A percentile compares a stretch with the other conserved stretches of the same genome.
Conservation (phyloP, 2,888 invertebrate genomes). For the Drosophila nr. perissopoda region DNA sequence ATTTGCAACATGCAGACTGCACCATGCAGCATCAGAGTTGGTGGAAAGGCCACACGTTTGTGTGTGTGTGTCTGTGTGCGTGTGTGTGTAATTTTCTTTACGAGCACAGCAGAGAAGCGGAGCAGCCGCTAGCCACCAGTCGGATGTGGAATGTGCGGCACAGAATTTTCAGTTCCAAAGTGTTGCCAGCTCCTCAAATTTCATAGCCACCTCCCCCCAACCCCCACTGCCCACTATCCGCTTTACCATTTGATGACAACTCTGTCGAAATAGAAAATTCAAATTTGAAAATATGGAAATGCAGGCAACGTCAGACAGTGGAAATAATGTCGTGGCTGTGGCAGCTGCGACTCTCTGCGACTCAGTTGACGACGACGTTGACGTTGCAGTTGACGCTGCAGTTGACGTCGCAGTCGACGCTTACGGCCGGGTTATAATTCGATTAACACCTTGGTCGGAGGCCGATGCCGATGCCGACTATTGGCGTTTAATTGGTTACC, state of each 20-base stretch:
- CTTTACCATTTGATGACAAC: constrained; percentile 23
- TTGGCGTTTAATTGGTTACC: constrained; percentile 74
- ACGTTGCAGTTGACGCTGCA: constrained; percentile 4
- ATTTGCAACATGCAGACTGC: constrained; percentile 5
- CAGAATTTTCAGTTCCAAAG: constrained; percentile 37
- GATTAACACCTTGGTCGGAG: constrained; percentile 69
- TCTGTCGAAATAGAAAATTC: constrained; percentile 70
- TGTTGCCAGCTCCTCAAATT: constrained; percentile 50
- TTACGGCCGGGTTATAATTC: constrained; percentile 61
- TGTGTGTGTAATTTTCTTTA: constrained; percentile 69
- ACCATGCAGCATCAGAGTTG: constrained; percentile 1
- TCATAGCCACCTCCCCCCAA: background rate
- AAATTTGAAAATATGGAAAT: constrained; percentile 79
- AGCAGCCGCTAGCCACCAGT: constrained; percentile 31
- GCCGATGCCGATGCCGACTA: constrained; percentile 54
- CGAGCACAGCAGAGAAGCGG: constrained; percentile 33
- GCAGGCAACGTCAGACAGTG: constrained; percentile 47
- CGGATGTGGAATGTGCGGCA: constrained; percentile 1
- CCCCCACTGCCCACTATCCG: background rate
- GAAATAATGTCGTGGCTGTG: constrained; percentile 38
- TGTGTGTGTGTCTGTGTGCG: background rate
- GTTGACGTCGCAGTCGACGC: constrained; percentile 27
- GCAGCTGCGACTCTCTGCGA: constrained; percentile 40
- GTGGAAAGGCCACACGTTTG: constrained; percentile 68
- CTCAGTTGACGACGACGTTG: constrained; percentile 20